Evolutionary conservation across 2,888 invertebrate species (phyloP), one percentile per base, ranked within the genome.

Genomic region (Maniola hyperantus): DNA sequence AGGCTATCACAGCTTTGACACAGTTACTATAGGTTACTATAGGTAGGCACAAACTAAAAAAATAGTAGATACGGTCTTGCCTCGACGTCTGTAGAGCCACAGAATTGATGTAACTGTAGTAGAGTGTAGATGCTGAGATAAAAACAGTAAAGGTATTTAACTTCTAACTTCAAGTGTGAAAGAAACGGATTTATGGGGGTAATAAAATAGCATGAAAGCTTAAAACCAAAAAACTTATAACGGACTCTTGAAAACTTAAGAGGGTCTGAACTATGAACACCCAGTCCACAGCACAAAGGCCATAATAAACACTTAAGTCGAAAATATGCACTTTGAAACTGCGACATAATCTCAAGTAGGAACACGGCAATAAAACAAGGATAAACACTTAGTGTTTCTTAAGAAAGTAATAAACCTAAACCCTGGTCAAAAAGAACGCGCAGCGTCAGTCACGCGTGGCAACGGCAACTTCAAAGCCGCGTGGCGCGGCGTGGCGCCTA

Each of bases 301-400:
- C 42, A 62, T 20, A 70, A 68, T 58, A 66, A 66, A 42, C 64
- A 66, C 42, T 68, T 44, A 44, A 68, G 63, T 63, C 70, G 57
- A 66, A 70, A 70, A 70, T 70, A 68, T 70, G 66, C 68, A 70
- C 58, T 67, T 66, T 39, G 57, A 48, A 69, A 66, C 57, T 42
- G 60, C 61, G 60, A 64, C 70, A 62, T 64, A 69, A 71, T 66
- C 66, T 71, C 59, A 67, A 71, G 67, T 53, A 67, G 66, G 65
- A 44, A 66, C 64, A 64, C 48, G 20, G 60, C 70, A 73, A 71
- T 69, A 65, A 68, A 72, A 68, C 69, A 57, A 63, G 69, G 63
- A 71, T 67, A 70, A 59, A 70, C 68, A 69, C 74, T 73, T 64
- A 71, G 70, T 64, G 71, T 69, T 73, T 68, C 72, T 74, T 71